Evolutionary conservation across 1,140 invertebrate species (phyloP).

Genomic region (Caenorhabditis inopinata): DNA sequence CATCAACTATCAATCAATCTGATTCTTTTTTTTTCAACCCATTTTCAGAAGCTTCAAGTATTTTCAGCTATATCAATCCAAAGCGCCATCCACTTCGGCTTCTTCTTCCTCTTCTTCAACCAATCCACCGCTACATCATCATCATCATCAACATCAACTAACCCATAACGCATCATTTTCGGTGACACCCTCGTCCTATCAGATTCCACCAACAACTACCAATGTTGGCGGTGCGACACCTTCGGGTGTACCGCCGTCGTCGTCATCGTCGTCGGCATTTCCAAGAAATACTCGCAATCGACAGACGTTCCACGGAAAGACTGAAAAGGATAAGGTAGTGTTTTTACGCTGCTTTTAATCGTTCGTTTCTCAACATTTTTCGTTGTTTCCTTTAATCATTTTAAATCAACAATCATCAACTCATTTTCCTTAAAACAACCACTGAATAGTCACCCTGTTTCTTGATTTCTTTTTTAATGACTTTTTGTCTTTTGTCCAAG

Average conservation of each 20-base stretch:
- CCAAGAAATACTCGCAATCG: constrained; percentile 62
- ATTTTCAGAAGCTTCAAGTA: not conserved
- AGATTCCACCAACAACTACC: constrained; percentile 58
- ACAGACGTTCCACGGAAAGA: constrained; percentile 66
- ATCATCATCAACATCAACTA: constrained; percentile 32
- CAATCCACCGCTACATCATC: no score
- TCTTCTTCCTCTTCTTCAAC: not conserved
- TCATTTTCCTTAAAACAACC: not conserved
- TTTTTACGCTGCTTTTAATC: not conserved
- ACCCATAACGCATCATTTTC: not conserved
- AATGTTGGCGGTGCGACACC: not conserved
- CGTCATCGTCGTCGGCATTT: constrained; percentile 49
- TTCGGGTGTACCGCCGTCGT: not conserved
- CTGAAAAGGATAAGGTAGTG: constrained; percentile 60
- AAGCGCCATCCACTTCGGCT: not conserved
- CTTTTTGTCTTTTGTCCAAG: not conserved
- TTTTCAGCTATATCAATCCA: constrained; percentile 14
- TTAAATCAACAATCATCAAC: not conserved
- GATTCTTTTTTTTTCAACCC: not conserved
- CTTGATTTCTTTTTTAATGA: not conserved
- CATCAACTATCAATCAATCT: not conserved
- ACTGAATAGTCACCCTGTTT: not conserved
- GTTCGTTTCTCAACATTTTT: not conserved
- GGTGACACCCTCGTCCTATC: constrained; percentile 56
- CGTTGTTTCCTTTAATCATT: not conserved